These are phyloP conservation scores for Rhagophthalmus giganteus DNA, from an alignment of 2,888 invertebrate species.

Conservation along the genomic window DNA sequence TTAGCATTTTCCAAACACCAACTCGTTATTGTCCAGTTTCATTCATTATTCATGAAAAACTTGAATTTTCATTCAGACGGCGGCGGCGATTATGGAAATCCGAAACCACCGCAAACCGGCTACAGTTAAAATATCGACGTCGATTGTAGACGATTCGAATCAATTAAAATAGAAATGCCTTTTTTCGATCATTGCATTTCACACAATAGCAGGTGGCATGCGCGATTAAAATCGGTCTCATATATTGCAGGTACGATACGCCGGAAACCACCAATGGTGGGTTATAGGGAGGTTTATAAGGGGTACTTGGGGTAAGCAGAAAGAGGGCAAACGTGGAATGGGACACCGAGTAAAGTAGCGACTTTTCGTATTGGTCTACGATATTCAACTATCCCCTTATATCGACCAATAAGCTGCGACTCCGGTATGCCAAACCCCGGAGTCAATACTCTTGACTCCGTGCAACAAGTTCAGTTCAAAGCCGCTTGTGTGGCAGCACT, in stretches of 20 bases:
- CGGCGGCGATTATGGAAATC: too few relatives aligned
- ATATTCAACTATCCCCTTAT: conserved; percentile 38
- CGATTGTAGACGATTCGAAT: too few relatives aligned
- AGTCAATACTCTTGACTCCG: conserved; percentile 45
- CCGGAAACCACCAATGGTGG: conserved; percentile 51
- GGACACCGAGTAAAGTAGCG: conserved; percentile 20
- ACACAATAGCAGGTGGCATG: conserved; percentile 26
- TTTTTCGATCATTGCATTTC: conserved; percentile 16
- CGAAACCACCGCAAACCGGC: too few relatives aligned
- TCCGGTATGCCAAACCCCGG: conserved; percentile 38
- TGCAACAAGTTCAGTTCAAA: conserved; percentile 47
- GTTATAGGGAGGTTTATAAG: conserved; percentile 35
- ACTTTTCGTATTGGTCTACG: conserved; percentile 46
- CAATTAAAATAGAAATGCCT: too few relatives aligned
- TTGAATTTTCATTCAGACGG: not conserved
- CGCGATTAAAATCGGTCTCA: conserved; percentile 34
- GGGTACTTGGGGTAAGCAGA: conserved; percentile 36
- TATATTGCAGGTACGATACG: conserved; percentile 43
- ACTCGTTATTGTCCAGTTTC: not conserved
- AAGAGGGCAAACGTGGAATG: conserved; percentile 48
- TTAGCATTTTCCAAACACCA: not conserved
- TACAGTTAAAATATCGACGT: too few relatives aligned
- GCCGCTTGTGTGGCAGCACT: conserved; percentile 34
- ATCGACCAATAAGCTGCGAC: conserved; percentile 42
- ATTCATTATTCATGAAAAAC: not conserved